phyloP scores from a whole-genome alignment of 2,888 invertebrate genomes.

The Eilema griseolum region DNA sequence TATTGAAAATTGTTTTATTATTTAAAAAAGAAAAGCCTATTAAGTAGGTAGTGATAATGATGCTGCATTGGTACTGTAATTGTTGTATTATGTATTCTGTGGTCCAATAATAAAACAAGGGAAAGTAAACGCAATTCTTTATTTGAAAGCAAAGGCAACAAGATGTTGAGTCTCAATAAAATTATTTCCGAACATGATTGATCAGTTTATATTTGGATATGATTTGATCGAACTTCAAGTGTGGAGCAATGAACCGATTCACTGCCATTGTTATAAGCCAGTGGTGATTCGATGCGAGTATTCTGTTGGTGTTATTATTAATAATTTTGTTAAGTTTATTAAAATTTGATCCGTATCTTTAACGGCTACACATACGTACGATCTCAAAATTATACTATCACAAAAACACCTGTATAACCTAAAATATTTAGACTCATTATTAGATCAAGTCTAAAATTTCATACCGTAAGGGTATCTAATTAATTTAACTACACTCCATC shows the following conservation, averaged over 20 bases:
- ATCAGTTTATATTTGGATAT: slow-evolving; percentile 40
- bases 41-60: too few relatives aligned
- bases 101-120: background rate
- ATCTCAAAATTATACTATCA: too few relatives aligned
- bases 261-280: slow-evolving; percentile 16
- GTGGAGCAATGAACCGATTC: slow-evolving; percentile 45
- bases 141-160: slow-evolving; percentile 17
- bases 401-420: too few relatives aligned
- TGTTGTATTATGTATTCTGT: too few relatives aligned
- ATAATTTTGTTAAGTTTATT: background rate
- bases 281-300: slow-evolving; percentile 6
- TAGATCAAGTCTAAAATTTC: too few relatives aligned
- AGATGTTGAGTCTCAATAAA: slow-evolving; percentile 15
- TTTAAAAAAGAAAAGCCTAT: too few relatives aligned
- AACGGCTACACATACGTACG: too few relatives aligned
- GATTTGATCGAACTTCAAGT: slow-evolving; percentile 50
- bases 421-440: too few relatives aligned
- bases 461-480: too few relatives aligned
- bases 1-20: too few relatives aligned
- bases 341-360: background rate
- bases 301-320: background rate
- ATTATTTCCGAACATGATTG: slow-evolving; percentile 23
- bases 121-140: slow-evolving; percentile 20
- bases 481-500: too few relatives aligned
- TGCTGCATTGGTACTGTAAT: too few relatives aligned